phyloP scores from a whole-genome alignment of 2,113 vertebrate genomes.

The Silurus asotus region DNA sequence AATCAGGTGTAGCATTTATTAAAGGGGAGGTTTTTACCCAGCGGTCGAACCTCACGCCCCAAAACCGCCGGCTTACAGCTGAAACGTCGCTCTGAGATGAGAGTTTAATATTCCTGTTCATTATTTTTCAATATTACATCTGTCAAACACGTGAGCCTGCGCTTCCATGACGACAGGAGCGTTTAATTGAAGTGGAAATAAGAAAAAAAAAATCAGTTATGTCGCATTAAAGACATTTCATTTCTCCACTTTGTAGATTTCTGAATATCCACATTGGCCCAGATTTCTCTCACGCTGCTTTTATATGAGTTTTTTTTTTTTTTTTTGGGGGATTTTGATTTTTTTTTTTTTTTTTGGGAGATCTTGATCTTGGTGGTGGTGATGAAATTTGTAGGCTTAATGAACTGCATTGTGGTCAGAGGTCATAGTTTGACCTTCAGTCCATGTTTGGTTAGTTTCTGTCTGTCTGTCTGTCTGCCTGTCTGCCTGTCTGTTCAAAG shows the following conservation, averaged over 20 bases:
- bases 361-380: too few relatives aligned
- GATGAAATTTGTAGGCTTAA: too few relatives aligned
- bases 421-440: not conserved
- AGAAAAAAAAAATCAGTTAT: not conserved
- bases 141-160: not conserved
- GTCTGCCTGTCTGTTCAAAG: too few relatives aligned
- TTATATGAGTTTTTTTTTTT: not conserved
- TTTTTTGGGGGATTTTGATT: not conserved
- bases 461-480: too few relatives aligned
- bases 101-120: not conserved
- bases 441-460: not conserved
- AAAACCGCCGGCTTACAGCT: not conserved
- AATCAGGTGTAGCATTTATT: not conserved
- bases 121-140: conserved; percentile 16
- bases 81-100: not conserved
- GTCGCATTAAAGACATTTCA: not conserved
- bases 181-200: not conserved
- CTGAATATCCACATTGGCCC: not conserved
- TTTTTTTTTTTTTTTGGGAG: not conserved
- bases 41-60: not conserved
- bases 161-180: not conserved
- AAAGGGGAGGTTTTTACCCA: not conserved
- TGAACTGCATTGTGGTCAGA: not conserved
- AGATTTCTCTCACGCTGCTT: too few relatives aligned
- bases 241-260: not conserved